Evolutionary conservation across 2,113 vertebrate genomes (phyloP).

Genomic region (Calypte anna): DNA sequence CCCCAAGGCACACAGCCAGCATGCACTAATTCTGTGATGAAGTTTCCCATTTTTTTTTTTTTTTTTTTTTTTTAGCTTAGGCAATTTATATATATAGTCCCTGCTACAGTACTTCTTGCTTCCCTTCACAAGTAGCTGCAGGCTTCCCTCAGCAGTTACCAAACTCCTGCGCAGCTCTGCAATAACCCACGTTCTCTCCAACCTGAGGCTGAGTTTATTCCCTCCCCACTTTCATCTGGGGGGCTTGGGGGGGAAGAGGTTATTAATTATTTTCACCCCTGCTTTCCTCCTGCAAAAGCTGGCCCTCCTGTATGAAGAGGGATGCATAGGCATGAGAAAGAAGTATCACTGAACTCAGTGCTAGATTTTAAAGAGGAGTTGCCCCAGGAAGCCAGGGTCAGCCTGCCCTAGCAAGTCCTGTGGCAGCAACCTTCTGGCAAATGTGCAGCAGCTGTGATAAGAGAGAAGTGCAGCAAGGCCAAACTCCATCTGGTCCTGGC

Average conservation of each 20-base stretch:
- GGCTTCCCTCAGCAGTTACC: background rate
- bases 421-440: background rate
- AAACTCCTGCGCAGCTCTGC: background rate
- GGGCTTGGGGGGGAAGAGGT: no score
- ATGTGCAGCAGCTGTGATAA: fast-evolving
- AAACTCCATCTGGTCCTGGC: background rate
- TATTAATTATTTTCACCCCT: background rate
- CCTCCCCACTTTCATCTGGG: background rate
- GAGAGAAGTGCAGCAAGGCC: fast-evolving
- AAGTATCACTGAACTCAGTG: background rate
- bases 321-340: fast-evolving
- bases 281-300: background rate
- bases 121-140: background rate
- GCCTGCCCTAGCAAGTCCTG: background rate
- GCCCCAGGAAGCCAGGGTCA: background rate
- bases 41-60: background rate
- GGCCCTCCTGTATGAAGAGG: background rate
- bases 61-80: background rate
- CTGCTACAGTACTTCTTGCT: background rate
- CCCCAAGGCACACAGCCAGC: background rate
- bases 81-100: background rate
- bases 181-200: background rate
- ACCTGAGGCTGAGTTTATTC: background rate
- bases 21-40: background rate
- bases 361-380: background rate